Conservation (phyloP, 2,888 invertebrate genomes). For the Meteorus colon region DNA sequence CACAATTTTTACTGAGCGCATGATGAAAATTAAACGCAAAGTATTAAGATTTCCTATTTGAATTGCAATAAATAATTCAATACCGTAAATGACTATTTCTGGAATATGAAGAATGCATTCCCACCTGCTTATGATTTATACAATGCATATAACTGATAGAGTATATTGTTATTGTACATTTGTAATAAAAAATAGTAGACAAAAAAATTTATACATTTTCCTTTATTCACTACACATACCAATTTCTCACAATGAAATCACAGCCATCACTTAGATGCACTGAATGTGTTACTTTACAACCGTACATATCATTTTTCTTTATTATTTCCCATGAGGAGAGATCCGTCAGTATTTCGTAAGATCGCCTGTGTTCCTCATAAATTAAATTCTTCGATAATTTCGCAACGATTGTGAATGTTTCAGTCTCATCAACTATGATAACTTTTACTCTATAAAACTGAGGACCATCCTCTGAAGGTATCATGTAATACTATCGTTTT, state of each 20-base stretch:
- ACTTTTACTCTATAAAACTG: constrained; percentile 15
- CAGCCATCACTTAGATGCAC: constrained; percentile 33
- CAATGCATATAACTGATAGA: no score
- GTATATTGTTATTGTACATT: no score
- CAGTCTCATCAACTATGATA: background rate
- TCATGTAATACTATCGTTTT: constrained; percentile 20
- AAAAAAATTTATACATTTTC: no score
- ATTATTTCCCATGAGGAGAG: background rate
- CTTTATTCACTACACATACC: background rate
- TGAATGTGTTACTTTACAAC: constrained; percentile 22
- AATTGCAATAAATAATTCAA: no score
- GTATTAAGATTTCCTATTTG: no score
- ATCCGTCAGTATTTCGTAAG: background rate
- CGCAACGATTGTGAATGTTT: background rate
- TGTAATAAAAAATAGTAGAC: no score
- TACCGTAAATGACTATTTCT: no score
- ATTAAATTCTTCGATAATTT: background rate
- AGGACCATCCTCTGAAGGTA: constrained; percentile 36
- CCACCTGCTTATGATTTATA: no score
- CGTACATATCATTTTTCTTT: constrained; percentile 10
- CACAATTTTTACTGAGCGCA: no score
- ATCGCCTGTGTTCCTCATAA: background rate
- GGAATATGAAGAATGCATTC: no score
- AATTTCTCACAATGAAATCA: constrained; percentile 24
- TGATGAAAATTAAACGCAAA: no score